These are phyloP conservation scores for Tenualosa ilisha DNA, from an alignment of 2,797 vertebrate species.

Conservation along the genomic window DNA sequence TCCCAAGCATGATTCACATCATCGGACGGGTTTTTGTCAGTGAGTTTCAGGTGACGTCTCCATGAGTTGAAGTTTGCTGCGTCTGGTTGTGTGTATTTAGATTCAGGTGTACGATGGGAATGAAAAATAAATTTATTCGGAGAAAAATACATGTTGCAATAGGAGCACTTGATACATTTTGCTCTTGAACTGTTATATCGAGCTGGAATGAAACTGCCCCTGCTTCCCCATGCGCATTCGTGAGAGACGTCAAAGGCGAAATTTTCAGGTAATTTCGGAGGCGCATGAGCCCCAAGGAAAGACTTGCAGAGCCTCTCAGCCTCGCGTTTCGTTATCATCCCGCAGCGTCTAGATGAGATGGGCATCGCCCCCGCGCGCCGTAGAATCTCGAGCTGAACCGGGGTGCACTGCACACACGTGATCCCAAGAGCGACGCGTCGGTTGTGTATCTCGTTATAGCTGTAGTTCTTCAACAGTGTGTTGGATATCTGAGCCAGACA, in stretches of 20 bases:
- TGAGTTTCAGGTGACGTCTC: slow-evolving; percentile 87
- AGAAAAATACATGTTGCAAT: slow-evolving; percentile 91
- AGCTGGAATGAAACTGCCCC: slow-evolving; percentile 88
- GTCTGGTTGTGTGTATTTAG: slow-evolving; percentile 90
- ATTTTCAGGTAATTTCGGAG: slow-evolving; percentile 88
- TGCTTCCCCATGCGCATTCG: slow-evolving; percentile 87
- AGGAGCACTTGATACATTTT: slow-evolving; percentile 90
- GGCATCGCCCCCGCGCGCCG: slow-evolving; percentile 89
- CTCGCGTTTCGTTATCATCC: slow-evolving; percentile 92
- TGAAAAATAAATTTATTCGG: slow-evolving; percentile 94
- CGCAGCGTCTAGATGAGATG: slow-evolving; percentile 87
- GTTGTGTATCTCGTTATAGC: slow-evolving; percentile 94
- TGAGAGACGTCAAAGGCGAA: slow-evolving; percentile 89
- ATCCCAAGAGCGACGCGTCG: slow-evolving; percentile 87
- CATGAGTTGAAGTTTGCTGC: slow-evolving; percentile 92
- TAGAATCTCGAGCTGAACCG: slow-evolving; percentile 89
- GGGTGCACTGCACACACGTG: slow-evolving; percentile 91
- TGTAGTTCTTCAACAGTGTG: slow-evolving; percentile 89
- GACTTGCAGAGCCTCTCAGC: slow-evolving; percentile 90
- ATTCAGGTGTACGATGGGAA: slow-evolving; percentile 86
- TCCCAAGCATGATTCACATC: slow-evolving; percentile 92
- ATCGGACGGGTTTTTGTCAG: slow-evolving; percentile 80
- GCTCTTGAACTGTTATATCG: slow-evolving; percentile 90
- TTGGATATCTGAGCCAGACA: slow-evolving; percentile 91
- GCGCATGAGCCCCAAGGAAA: slow-evolving; percentile 85